Evolutionary conservation across 2,797 vertebrate genomes (phyloP).

Genomic region (Poeciliopsis turneri): DNA sequence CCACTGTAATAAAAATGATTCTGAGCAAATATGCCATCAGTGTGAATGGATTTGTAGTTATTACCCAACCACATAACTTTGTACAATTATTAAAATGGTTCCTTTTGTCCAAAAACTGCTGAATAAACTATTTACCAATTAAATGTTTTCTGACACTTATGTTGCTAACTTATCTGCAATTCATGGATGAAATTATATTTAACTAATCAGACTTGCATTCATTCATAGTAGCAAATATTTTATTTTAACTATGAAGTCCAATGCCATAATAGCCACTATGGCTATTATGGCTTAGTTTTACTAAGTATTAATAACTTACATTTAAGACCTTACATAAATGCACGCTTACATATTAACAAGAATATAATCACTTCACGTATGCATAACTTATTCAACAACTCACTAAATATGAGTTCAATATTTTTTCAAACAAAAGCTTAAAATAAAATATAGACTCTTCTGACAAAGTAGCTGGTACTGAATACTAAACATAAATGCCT

Average conservation of each 20-base stretch:
- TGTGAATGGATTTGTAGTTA: neutral
- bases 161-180: neutral
- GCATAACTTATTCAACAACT: neutral
- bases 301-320: neutral
- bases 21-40: neutral
- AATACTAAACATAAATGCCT: neutral
- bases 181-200: neutral
- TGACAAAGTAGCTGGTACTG: neutral
- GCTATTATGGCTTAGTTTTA: no score
- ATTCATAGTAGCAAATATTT: neutral
- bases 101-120: neutral
- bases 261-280: neutral
- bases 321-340: neutral
- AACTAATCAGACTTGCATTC: neutral
- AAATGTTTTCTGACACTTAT: neutral
- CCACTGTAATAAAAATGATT: neutral
- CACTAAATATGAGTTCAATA: neutral
- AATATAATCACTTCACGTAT: neutral
- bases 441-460: neutral
- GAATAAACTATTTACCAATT: neutral
- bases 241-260: neutral
- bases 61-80: neutral
- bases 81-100: neutral
- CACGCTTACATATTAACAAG: neutral
- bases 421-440: neutral